Base-by-base conservation (phyloP, 2,113 vertebrate genomes). In the Oreochromis niloticus region DNA sequence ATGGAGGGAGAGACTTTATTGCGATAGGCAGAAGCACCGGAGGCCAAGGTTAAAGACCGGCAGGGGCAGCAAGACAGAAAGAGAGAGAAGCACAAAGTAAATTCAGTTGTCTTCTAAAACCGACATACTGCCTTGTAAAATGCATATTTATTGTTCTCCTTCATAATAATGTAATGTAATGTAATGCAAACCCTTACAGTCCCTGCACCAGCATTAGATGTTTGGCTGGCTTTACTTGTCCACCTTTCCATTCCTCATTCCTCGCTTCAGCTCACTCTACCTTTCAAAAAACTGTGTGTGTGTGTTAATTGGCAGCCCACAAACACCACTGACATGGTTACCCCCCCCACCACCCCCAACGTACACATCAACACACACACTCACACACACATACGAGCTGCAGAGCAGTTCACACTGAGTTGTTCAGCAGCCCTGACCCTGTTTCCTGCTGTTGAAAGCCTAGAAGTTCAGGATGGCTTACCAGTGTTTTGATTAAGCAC, bases 11-110 rank as follows among this genome's bases (percentile, higher is more conserved):
- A 88, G 95, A 93, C 94, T 96, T 96, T 96, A 96, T 96, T 96
- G 95, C 94, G 88, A 92, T 92, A 93, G 95, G 95, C 94, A 96
- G 95, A 95, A 94, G 93, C 95, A 96, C 93, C 89, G 95, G 95
- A 95, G 96, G 96, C 96, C 96, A 97, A 97, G 96, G 96, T 96
- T 97, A 96, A 97, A 97, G 96, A 96, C 93, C 89, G 93, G 94
- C 89, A 91, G 92, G 92, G 85, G 89, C 88, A 92, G 90, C 88
- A 82, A 95, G 91, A 78, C 88, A 89, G 89, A 92, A 87, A 80
- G 87, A 88, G 89, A 94, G 84, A 90, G 92, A 90, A 84, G 89
- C 85, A 88, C 89, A 59, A 88, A 93, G 94, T 94, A 93, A 94
- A 95, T 94, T 87, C 90, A 91, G 82, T 88, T 94, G 93, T 95